Evolutionary conservation across 2,888 invertebrate species (phyloP).

Genomic region (Tenthredo amoena): DNA sequence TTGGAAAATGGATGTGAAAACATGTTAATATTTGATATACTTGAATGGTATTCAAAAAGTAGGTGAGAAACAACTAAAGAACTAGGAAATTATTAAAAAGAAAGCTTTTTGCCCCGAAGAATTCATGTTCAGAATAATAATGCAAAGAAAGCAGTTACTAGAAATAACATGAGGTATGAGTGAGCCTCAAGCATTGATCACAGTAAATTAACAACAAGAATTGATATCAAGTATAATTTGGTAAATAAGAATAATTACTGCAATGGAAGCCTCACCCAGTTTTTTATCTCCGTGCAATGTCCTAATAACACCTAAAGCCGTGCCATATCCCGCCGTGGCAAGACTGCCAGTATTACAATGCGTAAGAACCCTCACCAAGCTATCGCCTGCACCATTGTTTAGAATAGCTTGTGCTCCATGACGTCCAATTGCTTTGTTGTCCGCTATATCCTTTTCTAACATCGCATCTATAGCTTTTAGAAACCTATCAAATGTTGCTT

Average conservation of each 20-base stretch:
- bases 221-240: slow-evolving; percentile 6
- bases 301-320: slow-evolving; percentile 97
- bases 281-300: slow-evolving; percentile 86
- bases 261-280: slow-evolving; percentile 81
- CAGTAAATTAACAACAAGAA: not conserved
- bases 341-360: slow-evolving; percentile 99
- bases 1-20: not conserved
- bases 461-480: slow-evolving; percentile 88
- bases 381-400: slow-evolving; percentile 80
- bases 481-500: slow-evolving; percentile 81
- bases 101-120: not conserved
- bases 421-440: slow-evolving; percentile 92
- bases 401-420: slow-evolving; percentile 91
- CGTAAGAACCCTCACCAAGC: slow-evolving; percentile 89
- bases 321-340: slow-evolving; percentile 98
- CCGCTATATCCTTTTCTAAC: slow-evolving; percentile 91
- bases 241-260: not conserved
- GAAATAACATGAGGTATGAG: not conserved
- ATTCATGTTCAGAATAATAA: not conserved
- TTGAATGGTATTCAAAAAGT: not conserved
- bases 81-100: not conserved
- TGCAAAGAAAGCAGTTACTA: not conserved
- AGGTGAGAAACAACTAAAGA: not conserved
- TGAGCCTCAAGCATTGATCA: not conserved
- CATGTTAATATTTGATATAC: not conserved